These are phyloP conservation scores for Exocentrus adspersus DNA, from an alignment of 2,888 invertebrate species.

Conservation along the genomic window DNA sequence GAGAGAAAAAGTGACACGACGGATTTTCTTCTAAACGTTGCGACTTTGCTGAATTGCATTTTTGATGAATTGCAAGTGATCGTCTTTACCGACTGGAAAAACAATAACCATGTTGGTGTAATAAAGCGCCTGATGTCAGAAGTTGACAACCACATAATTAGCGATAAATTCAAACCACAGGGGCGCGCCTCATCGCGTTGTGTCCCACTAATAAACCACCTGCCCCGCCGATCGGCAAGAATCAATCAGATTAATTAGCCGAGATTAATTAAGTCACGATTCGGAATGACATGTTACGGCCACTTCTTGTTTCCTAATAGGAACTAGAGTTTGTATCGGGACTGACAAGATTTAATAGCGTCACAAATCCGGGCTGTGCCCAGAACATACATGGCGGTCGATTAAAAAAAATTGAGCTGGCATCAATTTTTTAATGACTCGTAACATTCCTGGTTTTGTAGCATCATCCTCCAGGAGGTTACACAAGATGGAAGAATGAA, in stretches of 20 bases:
- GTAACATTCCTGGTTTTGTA: not conserved
- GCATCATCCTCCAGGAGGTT: not conserved
- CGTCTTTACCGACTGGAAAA: too few relatives aligned
- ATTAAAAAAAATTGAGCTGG: slow-evolving; percentile 7
- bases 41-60: too few relatives aligned
- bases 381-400: slow-evolving; percentile 1
- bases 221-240: slow-evolving; percentile 32
- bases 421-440: slow-evolving; percentile 3
- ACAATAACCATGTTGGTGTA: too few relatives aligned
- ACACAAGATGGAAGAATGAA: not conserved
- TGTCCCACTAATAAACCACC: slow-evolving; percentile 28
- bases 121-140: too few relatives aligned
- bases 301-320: slow-evolving; percentile 39
- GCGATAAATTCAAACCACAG: slow-evolving; percentile 25
- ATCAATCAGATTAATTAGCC: slow-evolving; percentile 41
- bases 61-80: too few relatives aligned
- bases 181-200: slow-evolving; percentile 21
- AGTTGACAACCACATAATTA: too few relatives aligned
- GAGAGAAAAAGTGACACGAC: too few relatives aligned
- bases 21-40: too few relatives aligned
- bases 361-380: slow-evolving; percentile 7
- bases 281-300: slow-evolving; percentile 33
- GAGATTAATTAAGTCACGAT: slow-evolving; percentile 41
- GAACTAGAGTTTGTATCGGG: slow-evolving; percentile 34
- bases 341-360: slow-evolving; percentile 33